Evolutionary conservation across 2,888 invertebrate species (phyloP), one percentile per base, ranked within the genome.

Genomic region (Ariolimax columbianus): DNA sequence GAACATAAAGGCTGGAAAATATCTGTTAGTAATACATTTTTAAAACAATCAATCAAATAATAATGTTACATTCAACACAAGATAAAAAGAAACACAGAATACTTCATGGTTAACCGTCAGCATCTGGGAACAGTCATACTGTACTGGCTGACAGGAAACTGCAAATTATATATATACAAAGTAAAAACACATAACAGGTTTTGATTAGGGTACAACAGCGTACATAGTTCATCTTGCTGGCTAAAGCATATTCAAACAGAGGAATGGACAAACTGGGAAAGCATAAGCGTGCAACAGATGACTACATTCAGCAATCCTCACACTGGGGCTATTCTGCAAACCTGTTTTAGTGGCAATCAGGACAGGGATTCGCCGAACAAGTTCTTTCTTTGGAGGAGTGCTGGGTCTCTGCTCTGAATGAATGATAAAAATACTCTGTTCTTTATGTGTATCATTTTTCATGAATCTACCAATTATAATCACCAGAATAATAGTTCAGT

Each of bases 391-490:
- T 14, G 86, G 84, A 23, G 87, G 87, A 40, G 87, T 87, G 73
- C 87, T 87, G n/a, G 87, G 87, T 30, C 87, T 84, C 38, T 66
- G 82, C 51, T 86, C 87, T 86, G 84, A 59, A 70, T 55, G 17
- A 73, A 47, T 43, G 33, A 51, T 47, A 73, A 73, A 43, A 73
- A 43, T 43, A 43, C 14, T 3, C 11, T 7, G 6, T 40, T 38
- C 26, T 40, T 23, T 40, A 38, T 72, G 19, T 26, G 26, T 43
- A 73, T 26, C 72, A 72, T 72, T 70, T 72, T 11, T 40, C 26
- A 40, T 38, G 9, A 72, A 2, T 38, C 7, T 26, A 9, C 40
- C 40, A 66, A 7, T 30, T 17, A 33, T 66, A 33, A 33, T 33
- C 33, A 66, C 7, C 30, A 66, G 66, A 14, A 33, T 30, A 66